A percentile compares a stretch with the other conserved stretches of the same genome.
Conservation (phyloP, 2,797 vertebrate genomes). For the Delichon dasypus region DNA sequence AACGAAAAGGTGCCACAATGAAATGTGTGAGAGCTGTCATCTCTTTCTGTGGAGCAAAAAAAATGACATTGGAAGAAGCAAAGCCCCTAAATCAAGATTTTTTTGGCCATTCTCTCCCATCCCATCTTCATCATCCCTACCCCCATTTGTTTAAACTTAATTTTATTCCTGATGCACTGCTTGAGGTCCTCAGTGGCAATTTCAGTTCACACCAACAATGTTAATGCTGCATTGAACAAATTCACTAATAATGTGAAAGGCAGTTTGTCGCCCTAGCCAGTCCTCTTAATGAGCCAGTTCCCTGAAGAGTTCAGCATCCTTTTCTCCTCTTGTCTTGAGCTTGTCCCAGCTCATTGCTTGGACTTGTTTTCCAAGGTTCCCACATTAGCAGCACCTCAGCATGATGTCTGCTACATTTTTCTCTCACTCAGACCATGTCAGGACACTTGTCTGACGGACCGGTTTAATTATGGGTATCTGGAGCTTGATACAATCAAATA, state of each 20-base stretch:
- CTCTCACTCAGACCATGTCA: neutral
- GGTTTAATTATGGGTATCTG: slow-evolving; percentile 51
- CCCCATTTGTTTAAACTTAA: neutral
- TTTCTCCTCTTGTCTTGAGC: neutral
- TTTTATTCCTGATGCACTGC: neutral
- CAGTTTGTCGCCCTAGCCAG: neutral
- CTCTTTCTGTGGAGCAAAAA: neutral
- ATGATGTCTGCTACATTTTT: neutral
- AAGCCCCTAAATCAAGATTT: neutral
- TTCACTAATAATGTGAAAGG: neutral
- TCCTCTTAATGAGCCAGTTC: neutral
- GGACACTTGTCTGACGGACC: slow-evolving; percentile 9
- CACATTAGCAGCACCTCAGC: neutral
- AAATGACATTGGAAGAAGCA: neutral
- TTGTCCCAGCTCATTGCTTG: neutral
- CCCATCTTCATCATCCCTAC: neutral
- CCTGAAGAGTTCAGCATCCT: neutral
- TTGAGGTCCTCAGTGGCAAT: neutral
- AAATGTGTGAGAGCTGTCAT: neutral
- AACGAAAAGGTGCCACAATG: neutral
- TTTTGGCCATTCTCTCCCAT: neutral
- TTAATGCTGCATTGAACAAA: neutral
- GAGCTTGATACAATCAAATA: neutral
- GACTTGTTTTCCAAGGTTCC: neutral
- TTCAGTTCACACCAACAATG: neutral